Evolutionary conservation across 64 coral and sea anemone species (phyloP), one percentile per base, ranked within the genome.

Genomic region (Platygyra sinensis): DNA sequence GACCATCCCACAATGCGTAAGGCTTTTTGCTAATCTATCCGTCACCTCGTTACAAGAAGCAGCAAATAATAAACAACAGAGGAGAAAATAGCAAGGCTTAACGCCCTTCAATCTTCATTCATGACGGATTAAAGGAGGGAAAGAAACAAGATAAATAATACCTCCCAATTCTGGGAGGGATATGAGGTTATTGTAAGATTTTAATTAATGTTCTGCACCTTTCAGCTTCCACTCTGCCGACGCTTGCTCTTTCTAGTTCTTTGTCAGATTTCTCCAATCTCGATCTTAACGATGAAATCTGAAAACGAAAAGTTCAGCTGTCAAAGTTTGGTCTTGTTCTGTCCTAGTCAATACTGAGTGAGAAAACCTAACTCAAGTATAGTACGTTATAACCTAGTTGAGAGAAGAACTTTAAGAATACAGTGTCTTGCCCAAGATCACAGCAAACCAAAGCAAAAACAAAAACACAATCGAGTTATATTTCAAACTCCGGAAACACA

Each of bases 231-330:
- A 83, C 86, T 72, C 96, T 76, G 17, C 73, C 92, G 6, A 83
- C 80, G 69, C 88, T 92, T 32, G 88, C 77, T 67, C 80, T 83
- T 64, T 93, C 93, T 77, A 94, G 77, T 74, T 98, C 96, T 67
- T 89, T 98, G 52, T 98, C 86, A 17, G 96, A 90, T 28, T 89
- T 95, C 62, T 98, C 93, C n/a, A 98, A 82, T 28, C 96, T 76
- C 25, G 84, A 67, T 49, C 91, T 91, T 17, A 98, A 55, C 8
- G 93, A 94, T 13, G 81, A 86, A 54, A 92, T 89, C 96, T 98
- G 60, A 62, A 84, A 75, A n/a, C 27, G 74, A 77, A 13, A 87
- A 8, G 0, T n/a, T 57, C 7, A 33, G 24, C 55, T 71, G 59
- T 28, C 46, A 49, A 4, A 55, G 24, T 17, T 65, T 46, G 4